Conservation (phyloP, 2,888 invertebrate species). For the Agelastica alni region DNA sequence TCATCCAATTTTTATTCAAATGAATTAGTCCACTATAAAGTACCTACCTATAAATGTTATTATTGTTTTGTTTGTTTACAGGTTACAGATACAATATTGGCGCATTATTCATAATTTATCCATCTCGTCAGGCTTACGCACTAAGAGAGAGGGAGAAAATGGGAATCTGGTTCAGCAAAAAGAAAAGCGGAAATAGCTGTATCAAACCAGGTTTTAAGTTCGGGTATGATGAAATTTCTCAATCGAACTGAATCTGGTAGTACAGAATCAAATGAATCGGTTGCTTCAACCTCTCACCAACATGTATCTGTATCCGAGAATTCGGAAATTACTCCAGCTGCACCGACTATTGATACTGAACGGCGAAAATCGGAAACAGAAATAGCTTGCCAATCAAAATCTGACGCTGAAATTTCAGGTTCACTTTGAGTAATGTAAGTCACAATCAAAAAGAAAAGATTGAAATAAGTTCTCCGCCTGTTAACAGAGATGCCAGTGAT, state of each 20-base stretch:
- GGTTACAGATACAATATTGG: background rate
- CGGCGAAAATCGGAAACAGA: background rate
- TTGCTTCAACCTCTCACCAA: constrained; percentile 8
- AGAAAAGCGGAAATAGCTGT: constrained; percentile 1
- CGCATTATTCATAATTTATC: too few relatives aligned
- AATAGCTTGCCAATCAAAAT: too few relatives aligned
- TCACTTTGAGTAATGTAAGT: background rate
- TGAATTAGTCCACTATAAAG: background rate
- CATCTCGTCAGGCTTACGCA: background rate
- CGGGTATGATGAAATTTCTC: constrained; percentile 9
- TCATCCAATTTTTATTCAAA: background rate
- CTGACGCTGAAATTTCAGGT: too few relatives aligned
- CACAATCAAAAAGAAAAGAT: background rate
- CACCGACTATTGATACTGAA: background rate
- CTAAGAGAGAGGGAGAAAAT: background rate
- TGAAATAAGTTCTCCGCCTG: background rate
- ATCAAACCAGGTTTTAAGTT: constrained; percentile 15
- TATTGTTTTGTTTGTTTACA: background rate
- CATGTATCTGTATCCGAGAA: constrained; percentile 1
- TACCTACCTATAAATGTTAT: background rate
- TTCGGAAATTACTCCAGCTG: background rate
- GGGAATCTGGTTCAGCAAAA: background rate
- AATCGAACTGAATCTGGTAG: constrained; percentile 14
- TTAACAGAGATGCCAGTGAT: background rate
- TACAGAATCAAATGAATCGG: constrained; percentile 9